Base-by-base conservation (phyloP, 2,113 vertebrate genomes). In the Hymenochirus boettgeri region DNA sequence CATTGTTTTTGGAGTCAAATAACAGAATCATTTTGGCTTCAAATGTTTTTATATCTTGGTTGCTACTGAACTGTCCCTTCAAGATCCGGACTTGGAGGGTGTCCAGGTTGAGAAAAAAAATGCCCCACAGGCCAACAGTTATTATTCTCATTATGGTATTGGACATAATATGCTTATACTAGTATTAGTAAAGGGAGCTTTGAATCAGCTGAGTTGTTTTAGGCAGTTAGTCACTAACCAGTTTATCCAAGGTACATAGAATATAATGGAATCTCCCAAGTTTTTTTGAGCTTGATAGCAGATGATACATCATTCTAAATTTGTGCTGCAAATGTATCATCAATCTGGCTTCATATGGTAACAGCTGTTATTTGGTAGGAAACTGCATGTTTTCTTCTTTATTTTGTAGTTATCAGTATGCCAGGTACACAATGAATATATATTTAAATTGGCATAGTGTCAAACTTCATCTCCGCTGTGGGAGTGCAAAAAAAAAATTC, bases 281-380 rank as follows among this genome's bases (percentile, higher is more conserved):
- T 42, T 42, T 42, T n/a, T 2, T 42, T 13, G 17, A 42, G 15
- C 15, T 6, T 17, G 5, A 42, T 6, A 42, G 17, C 39, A 42
- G 39, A 42, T 42, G 39, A 42, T 42, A 7, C 39, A 42, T 42
- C 39, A 42, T n/a, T 42, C 39, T 42, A 42, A 42, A 42, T 42
- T 42, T 42, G n/a, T 42, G 13, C 13, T 42, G 15, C 1, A 15
- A 42, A 42, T n/a, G n/a, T n/a, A 18, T 42, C 17, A 42, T 18
- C 39, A 42, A 42, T 15, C 39, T 42, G 33, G 39, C 39, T 42
- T 42, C 15, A 5, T n/a, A 5, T 6, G n/a, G 39, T 17, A 42
- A n/a, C 39, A 42, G 39, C 39, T 42, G 39, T 42, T 42, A 17
- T 42, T 42, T 42, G 39, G 39, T n/a, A 42, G 13, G n/a, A 42